Percentiles rank a stretch among this genome's conserved stretches.
phyloP scores from a whole-genome alignment of 2,888 invertebrate species.

The Oxycera nigricornis region DNA sequence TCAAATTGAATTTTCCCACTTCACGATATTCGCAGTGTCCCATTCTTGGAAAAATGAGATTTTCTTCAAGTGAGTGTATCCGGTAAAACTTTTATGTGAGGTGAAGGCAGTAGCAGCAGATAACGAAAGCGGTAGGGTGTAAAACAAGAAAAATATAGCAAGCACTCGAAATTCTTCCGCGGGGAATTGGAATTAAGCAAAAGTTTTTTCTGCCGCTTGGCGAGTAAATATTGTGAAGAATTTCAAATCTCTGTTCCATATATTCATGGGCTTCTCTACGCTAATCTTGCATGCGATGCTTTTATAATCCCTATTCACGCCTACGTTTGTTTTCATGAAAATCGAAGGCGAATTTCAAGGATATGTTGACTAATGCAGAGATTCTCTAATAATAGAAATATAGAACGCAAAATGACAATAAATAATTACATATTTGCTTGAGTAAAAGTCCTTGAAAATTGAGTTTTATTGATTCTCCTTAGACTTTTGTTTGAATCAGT shows the following conservation, averaged over 20 bases:
- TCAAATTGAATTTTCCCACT: slow-evolving; percentile 14
- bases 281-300: background rate
- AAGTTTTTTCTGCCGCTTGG: background rate
- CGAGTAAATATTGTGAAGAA: background rate
- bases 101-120: background rate
- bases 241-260: background rate
- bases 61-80: background rate
- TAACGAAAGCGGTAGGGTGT: background rate
- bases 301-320: background rate
- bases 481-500: too few species aligned
- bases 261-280: background rate
- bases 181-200: slow-evolving; percentile 3
- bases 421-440: too few species aligned
- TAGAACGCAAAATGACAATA: background rate
- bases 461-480: too few species aligned
- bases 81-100: background rate
- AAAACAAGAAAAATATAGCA: background rate
- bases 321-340: background rate
- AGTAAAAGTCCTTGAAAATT: too few species aligned
- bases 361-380: background rate
- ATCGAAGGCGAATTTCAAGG: background rate
- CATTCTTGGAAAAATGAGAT: background rate
- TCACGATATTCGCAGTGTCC: background rate
- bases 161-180: background rate
- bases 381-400: background rate